A percentile compares a stretch with the other conserved stretches of the same genome.
Evolutionary conservation across 2,113 vertebrate genomes (phyloP).

Genomic region (Podocnemis expansa): DNA sequence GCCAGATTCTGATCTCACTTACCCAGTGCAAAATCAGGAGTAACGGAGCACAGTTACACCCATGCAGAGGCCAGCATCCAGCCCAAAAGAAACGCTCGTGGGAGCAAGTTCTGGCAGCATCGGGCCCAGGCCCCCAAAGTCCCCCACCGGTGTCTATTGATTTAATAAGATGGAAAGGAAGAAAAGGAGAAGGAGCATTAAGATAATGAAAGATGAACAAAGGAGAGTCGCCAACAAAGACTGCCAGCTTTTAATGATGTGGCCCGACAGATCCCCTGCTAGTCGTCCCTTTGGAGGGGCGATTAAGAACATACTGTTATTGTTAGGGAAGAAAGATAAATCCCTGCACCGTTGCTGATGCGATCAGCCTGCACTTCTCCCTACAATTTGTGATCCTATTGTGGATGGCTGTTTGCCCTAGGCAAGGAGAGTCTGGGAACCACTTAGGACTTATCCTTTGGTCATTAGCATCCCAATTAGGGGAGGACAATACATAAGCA

Average conservation of each 20-base stretch:
- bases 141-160: conserved; percentile 54
- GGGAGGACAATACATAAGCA: conserved; percentile 62
- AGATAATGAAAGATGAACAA: conserved; percentile 69
- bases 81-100: background rate
- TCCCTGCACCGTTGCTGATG: conserved; percentile 83
- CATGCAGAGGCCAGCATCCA: background rate
- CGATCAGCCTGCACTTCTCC: conserved; percentile 79
- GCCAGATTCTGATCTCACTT: background rate
- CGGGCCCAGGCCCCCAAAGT: background rate
- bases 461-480: conserved; percentile 88
- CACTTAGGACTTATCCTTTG: conserved; percentile 74
- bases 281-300: conserved; percentile 65
- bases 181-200: conserved; percentile 47
- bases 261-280: conserved; percentile 68
- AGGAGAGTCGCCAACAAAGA: conserved; percentile 64
- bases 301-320: conserved; percentile 74
- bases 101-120: background rate
- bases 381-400: conserved; percentile 86
- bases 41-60: background rate
- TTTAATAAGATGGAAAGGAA: conserved; percentile 75
- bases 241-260: conserved; percentile 73
- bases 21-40: background rate
- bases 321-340: conserved; percentile 74
- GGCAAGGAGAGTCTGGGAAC: conserved; percentile 84
- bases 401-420: conserved; percentile 75